Conservation (phyloP, 2,113 vertebrate species). For the Sprattus sprattus region DNA sequence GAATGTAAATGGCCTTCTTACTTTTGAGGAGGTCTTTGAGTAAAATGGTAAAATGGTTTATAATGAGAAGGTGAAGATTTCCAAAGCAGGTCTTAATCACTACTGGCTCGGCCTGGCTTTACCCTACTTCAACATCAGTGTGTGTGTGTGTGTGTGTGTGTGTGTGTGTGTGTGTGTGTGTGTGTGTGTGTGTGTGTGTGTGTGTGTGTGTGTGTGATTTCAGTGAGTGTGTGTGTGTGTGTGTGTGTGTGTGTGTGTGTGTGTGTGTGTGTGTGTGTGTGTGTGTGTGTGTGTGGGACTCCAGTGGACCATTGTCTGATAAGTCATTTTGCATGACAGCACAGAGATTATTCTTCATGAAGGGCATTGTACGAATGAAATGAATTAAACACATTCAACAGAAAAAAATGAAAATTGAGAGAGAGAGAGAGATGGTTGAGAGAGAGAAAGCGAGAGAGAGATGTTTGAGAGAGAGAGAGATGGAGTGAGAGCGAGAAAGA, state of each 20-base stretch:
- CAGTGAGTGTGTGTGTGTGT: background rate
- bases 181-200: too few species aligned
- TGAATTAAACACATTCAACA: background rate
- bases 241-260: too few species aligned
- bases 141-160: constrained; percentile 38
- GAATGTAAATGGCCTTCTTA: background rate
- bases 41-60: background rate
- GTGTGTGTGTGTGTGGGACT: too few species aligned
- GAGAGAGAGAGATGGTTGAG: background rate
- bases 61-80: background rate
- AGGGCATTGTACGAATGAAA: background rate
- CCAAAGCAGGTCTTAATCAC: background rate
- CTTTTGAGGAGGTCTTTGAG: background rate
- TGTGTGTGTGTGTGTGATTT: background rate
- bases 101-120: background rate
- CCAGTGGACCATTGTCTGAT: background rate
- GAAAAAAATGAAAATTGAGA: too few species aligned
- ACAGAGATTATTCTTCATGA: background rate
- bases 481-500: background rate
- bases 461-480: background rate
- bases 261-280: too few species aligned
- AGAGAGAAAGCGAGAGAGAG: background rate
- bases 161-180: too few species aligned
- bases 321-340: background rate
- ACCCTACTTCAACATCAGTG: background rate